Evolutionary conservation across 2,888 invertebrate species (phyloP), one percentile per base, ranked within the genome.

Genomic region (Patella depressa): DNA sequence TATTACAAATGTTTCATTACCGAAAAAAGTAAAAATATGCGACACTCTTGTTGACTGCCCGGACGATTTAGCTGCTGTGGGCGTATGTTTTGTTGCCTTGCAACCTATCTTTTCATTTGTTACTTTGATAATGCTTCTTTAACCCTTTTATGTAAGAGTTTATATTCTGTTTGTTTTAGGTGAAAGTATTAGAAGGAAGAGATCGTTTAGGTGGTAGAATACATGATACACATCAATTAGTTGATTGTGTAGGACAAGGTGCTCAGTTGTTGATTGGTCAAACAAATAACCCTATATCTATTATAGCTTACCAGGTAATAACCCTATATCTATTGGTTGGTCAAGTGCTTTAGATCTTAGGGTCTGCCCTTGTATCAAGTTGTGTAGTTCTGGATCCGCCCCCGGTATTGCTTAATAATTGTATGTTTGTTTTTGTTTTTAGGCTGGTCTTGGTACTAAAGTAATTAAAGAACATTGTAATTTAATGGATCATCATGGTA

Each of bases 251-350:
- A 4, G 91, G 91, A 5, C 85, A 86, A 77, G 92, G 93, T 2
- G 92, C 93, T 3, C 92, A 93, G 81, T 87, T 93, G 9, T 84
- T 93, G 53, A 91, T 91, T n/a, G 93, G 93, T 4, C 88, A 91
- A 75, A 85, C 89, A 72, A 93, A 93, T 86, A 93, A 93, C 84
- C 93, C 93, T 2, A 87, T 93, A 57, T 88, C 91, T 14, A 80
- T 93, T 2, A 88, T 93, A 79, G 91, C 92, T 83, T 88, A 91
- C 79, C 93, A 93, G 90, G 92, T 92, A 80, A n/a, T 71, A 55
- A 54, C 15, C 24, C 15, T 75, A 69, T 24, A 14, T n/a, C 45
- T 45, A 45, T 45, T 45, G 7, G 9, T 9, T 45, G 45, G 45
- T 45, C 45, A 45, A 45, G 45, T 9, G 45, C 45, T 45, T 45